phyloP scores from a whole-genome alignment of 2,888 invertebrate species.

The Lobophora halterata region DNA sequence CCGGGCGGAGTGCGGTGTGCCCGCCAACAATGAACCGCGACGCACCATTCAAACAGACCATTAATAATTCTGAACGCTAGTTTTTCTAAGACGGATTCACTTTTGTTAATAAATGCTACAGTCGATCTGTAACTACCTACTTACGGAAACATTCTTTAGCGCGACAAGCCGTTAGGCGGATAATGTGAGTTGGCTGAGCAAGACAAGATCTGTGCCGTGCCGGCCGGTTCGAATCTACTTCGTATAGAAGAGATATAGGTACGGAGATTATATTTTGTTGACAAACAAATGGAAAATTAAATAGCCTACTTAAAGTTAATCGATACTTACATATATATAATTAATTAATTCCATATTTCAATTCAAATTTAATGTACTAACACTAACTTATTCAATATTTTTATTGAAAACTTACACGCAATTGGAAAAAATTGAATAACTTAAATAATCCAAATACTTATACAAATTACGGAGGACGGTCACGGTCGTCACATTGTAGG shows the following conservation, averaged over 20 bases:
- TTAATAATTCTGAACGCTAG: conserved; percentile 77
- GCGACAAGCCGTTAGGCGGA: conserved; percentile 54
- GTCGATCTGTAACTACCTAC: conserved; percentile 75
- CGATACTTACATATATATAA: no score
- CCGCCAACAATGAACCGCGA: conserved; percentile 74
- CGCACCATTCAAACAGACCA: conserved; percentile 79
- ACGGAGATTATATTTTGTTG: no score
- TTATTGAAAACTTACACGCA: no score
- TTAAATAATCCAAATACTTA: neutral
- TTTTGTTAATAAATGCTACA: conserved; percentile 78
- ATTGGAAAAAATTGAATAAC: neutral
- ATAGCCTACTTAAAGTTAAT: no score
- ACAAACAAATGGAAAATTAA: no score
- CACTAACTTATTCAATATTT: no score
- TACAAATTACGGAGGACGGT: conserved; percentile 51
- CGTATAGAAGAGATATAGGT: no score
- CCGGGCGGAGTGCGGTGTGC: conserved; percentile 65
- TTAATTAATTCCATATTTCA: no score
- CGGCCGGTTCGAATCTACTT: conserved; percentile 9
- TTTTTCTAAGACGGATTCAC: conserved; percentile 74
- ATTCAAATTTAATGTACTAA: no score
- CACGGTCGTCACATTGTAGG: conserved; percentile 60
- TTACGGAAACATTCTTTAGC: conserved; percentile 73
- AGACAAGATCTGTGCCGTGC: conserved; percentile 3
- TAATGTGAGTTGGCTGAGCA: conserved; percentile 41